Percentiles rank a stretch among this genome's conserved stretches.
Conservation (phyloP, 2,888 invertebrate genomes). For the Phaonia tiefii region DNA sequence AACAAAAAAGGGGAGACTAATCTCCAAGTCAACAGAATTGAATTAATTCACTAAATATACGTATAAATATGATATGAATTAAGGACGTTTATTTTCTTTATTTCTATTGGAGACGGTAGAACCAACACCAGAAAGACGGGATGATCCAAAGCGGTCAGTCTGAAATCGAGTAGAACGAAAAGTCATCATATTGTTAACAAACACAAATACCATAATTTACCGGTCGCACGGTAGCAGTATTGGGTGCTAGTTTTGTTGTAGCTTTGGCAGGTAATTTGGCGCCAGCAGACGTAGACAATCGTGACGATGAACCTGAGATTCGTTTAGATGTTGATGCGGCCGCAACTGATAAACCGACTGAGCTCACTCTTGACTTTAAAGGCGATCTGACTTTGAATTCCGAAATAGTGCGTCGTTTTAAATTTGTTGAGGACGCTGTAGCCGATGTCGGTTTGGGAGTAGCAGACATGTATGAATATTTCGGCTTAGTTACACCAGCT, state of each 20-base stretch:
- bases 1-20: background rate
- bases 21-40: slow-evolving; percentile 17
- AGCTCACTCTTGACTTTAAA: slow-evolving; percentile 62
- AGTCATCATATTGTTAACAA: background rate
- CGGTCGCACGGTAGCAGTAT: slow-evolving; percentile 44
- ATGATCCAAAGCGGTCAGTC: slow-evolving; percentile 53
- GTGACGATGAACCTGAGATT: slow-evolving; percentile 20
- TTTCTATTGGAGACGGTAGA: slow-evolving; percentile 54
- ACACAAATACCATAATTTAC: slow-evolving; percentile 39
- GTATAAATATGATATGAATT: slow-evolving; percentile 26
- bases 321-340: slow-evolving; percentile 7
- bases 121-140: slow-evolving; percentile 55
- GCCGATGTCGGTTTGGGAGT: slow-evolving; percentile 66
- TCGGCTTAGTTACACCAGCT: slow-evolving; percentile 60
- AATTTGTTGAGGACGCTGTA: slow-evolving; percentile 24
- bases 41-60: slow-evolving; percentile 24
- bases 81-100: slow-evolving; percentile 68
- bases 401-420: slow-evolving; percentile 65
- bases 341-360: slow-evolving; percentile 11
- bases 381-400: slow-evolving; percentile 68
- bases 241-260: slow-evolving; percentile 32
- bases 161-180: slow-evolving; percentile 40
- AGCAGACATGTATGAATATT: slow-evolving; percentile 69
- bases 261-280: slow-evolving; percentile 45
- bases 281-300: slow-evolving; percentile 44